Evolutionary conservation across 1,140 invertebrate genomes (phyloP).

Genomic region (Drosophila navojoa): DNA sequence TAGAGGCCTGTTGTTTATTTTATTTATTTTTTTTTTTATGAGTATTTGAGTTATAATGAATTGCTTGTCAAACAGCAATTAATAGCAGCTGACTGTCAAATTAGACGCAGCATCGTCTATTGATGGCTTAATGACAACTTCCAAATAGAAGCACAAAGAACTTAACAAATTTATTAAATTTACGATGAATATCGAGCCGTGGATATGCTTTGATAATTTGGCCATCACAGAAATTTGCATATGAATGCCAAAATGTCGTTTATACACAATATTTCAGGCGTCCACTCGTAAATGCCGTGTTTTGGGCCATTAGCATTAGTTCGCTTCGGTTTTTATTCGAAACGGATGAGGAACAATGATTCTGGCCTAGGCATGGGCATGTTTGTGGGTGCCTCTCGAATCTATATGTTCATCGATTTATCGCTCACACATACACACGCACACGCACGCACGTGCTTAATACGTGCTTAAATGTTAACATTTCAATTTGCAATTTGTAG

Average conservation of each 20-base stretch:
- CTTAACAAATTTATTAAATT: conserved; percentile 73
- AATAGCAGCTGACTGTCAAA: conserved; percentile 67
- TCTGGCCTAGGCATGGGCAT: conserved; percentile 32
- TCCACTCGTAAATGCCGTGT: conserved; percentile 42
- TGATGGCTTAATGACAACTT: conserved; percentile 79
- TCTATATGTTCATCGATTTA: conserved; percentile 73
- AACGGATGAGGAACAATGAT: conserved; percentile 59
- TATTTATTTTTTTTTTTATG: conserved; percentile 16
- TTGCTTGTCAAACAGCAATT: conserved; percentile 74
- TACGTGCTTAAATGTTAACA: conserved; percentile 80
- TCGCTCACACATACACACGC: conserved; percentile 39
- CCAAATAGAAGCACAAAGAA: conserved; percentile 71
- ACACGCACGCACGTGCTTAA: conserved; percentile 51
- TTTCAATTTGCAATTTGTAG: conserved; percentile 77
- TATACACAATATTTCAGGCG: conserved; percentile 38
- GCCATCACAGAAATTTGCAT: conserved; percentile 69
- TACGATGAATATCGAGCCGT: conserved; percentile 40
- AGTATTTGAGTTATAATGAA: conserved; percentile 57
- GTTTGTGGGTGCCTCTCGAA: conserved; percentile 31
- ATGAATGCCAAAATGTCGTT: conserved; percentile 63
- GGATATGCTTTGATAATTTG: conserved; percentile 70
- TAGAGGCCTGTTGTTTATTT: conserved; percentile 12
- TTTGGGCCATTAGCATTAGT: conserved; percentile 58
- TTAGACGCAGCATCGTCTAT: conserved; percentile 51
- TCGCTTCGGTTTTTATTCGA: conserved; percentile 58